Conservation (phyloP, 1,140 invertebrate species). For the Cyclargus thomasi region DNA sequence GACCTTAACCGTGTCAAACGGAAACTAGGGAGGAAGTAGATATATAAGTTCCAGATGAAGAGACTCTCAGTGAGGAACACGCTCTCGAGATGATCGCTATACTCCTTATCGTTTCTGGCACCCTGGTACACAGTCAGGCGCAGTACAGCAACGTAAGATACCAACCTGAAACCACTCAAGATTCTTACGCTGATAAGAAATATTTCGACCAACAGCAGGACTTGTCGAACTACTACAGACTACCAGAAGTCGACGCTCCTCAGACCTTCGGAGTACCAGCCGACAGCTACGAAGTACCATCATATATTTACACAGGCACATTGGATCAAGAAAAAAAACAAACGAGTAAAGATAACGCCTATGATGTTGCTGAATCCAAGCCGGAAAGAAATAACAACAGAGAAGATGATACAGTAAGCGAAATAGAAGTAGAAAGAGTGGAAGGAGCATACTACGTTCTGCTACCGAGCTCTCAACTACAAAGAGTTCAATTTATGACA, state of each 20-base stretch:
- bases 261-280: neutral
- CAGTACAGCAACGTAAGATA: constrained; percentile 7
- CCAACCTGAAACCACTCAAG: neutral
- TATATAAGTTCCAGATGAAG: neutral
- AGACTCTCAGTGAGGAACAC: neutral
- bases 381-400: constrained; percentile 36
- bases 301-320: neutral
- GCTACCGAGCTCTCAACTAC: constrained; percentile 52
- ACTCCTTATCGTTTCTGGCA: neutral
- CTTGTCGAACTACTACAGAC: neutral
- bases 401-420: constrained; percentile 29
- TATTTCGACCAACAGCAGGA: constrained; percentile 11
- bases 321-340: neutral
- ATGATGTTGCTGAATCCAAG: too few species aligned
- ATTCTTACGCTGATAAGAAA: constrained; percentile 13
- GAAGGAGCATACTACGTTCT: constrained; percentile 63
- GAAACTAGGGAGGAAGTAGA: neutral
- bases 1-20: neutral
- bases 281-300: neutral
- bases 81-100: neutral
- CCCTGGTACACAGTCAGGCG: neutral
- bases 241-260: neutral
- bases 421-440: constrained; percentile 42
- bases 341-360: neutral
- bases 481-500: constrained; percentile 59